Conservation (phyloP, 2,797 vertebrate genomes). For the Prunella strophiata region DNA sequence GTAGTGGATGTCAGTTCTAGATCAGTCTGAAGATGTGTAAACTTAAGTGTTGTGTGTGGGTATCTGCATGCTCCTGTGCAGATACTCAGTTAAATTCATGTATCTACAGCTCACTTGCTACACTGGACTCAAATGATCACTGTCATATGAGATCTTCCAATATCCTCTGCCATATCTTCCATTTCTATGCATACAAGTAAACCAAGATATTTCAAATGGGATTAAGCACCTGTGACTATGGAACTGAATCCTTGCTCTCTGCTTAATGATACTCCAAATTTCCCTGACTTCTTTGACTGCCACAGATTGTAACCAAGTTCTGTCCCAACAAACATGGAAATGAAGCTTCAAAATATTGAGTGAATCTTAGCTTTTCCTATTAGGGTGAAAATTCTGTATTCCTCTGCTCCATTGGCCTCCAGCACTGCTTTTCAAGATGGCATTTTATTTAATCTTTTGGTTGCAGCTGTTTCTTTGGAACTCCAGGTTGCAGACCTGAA, state of each 20-base stretch:
- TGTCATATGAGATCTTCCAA: background rate
- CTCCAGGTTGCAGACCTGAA: background rate
- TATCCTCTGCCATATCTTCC: background rate
- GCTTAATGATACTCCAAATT: background rate
- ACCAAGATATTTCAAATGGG: background rate
- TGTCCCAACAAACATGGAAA: background rate
- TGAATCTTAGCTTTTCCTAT: background rate
- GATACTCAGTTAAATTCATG: background rate
- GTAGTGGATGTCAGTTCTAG: background rate
- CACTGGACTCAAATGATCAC: background rate
- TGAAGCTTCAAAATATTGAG: background rate
- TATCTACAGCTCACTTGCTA: too few relatives aligned
- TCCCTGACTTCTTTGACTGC: background rate
- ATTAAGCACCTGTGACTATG: background rate
- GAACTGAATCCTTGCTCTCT: background rate
- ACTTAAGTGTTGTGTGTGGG: too few relatives aligned
- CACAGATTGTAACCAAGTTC: background rate
- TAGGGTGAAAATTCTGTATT: background rate
- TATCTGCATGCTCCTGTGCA: background rate
- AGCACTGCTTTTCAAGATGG: background rate
- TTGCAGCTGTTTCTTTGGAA: background rate
- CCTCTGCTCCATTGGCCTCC: background rate
- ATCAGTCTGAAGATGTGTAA: background rate
- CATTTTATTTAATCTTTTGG: background rate
- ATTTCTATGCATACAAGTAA: background rate